A percentile compares a stretch with the other conserved stretches of the same genome.
phyloP scores from a whole-genome alignment of 2,797 vertebrate species.

The Arnoldichthys spilopterus region DNA sequence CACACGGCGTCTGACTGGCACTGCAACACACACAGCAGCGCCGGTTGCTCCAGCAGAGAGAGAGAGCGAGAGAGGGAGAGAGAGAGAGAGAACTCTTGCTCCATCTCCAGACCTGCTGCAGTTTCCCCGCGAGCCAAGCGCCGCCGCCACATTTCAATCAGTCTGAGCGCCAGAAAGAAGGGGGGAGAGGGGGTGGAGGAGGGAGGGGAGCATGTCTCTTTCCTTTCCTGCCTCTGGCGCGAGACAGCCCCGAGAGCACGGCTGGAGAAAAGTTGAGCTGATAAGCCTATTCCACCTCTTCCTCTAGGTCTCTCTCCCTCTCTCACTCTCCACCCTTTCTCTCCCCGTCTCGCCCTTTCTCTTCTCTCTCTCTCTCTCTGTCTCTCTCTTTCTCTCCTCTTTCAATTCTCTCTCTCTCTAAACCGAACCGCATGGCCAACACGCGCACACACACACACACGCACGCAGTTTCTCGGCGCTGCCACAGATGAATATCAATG shows the following conservation, averaged over 20 bases:
- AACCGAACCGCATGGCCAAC: conserved; percentile 43
- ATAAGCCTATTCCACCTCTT: conserved; percentile 65
- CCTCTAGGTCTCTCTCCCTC: conserved; percentile 56
- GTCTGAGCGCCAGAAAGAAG: conserved; percentile 3
- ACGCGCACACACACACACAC: conserved; percentile 21
- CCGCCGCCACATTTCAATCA: conserved; percentile 40
- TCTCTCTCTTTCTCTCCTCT: conserved; percentile 56
- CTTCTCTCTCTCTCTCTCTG: conserved; percentile 55
- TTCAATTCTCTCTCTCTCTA: conserved; percentile 41
- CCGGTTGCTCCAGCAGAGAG: conserved; percentile 27
- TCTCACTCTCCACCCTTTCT: conserved; percentile 42
- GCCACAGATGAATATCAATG: conserved; percentile 62
- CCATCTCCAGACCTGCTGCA: conserved; percentile 49
- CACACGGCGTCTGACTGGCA: conserved; percentile 60
- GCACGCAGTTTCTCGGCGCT: conserved; percentile 40
- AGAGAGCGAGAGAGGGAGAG: too few relatives aligned
- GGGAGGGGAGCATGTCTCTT: conserved; percentile 10
- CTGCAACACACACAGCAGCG: conserved; percentile 63
- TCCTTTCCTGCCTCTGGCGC: conserved; percentile 22
- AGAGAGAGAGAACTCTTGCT: conserved; percentile 67
- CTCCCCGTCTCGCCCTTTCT: conserved; percentile 60
- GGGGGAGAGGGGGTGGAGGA: background rate
- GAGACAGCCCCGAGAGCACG: conserved; percentile 50
- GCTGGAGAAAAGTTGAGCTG: conserved; percentile 71
- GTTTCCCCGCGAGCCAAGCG: conserved; percentile 23